Evolutionary conservation across 2,888 invertebrate genomes (phyloP).

Genomic region (Hybos culiciformis): DNA sequence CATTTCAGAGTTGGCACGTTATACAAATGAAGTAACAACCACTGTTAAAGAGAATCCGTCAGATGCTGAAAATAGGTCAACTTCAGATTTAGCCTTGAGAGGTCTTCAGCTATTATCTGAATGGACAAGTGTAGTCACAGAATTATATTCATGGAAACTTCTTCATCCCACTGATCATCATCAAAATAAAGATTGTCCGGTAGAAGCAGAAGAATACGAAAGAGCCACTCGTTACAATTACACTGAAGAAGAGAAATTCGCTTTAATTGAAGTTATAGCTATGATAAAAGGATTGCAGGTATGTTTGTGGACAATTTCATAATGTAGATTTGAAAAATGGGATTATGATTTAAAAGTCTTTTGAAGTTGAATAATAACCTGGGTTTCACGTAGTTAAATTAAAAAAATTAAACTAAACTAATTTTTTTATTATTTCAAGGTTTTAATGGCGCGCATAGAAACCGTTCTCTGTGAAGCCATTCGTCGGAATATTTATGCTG

Average conservation of each 20-base stretch:
- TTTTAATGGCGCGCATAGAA: conserved; percentile 93
- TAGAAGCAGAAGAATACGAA: conserved; percentile 96
- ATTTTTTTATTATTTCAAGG: too few species aligned
- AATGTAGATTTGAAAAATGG: too few species aligned
- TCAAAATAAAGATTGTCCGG: conserved; percentile 86
- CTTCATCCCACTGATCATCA: conserved; percentile 96
- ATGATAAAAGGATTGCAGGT: conserved; percentile 98
- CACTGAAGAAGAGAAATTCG: conserved; percentile 92
- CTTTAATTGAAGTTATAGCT: conserved; percentile 93
- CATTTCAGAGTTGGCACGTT: conserved; percentile 86
- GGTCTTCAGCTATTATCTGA: conserved; percentile 88
- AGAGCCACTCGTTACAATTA: conserved; percentile 96
- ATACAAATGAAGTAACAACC: conserved; percentile 69
- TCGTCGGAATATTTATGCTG: conserved; percentile 83
- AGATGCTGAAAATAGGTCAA: conserved; percentile 81
- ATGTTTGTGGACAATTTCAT: too few species aligned
- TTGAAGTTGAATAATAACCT: too few species aligned
- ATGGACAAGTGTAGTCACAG: conserved; percentile 95
- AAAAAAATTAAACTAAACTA: not conserved
- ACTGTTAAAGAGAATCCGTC: conserved; percentile 88
- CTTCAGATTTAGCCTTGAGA: conserved; percentile 78
- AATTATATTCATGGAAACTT: conserved; percentile 95
- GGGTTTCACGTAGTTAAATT: too few species aligned
- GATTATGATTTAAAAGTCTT: too few species aligned
- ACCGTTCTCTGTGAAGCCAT: conserved; percentile 89